Evolutionary conservation across 1,140 invertebrate species (phyloP), one percentile per base, ranked within the genome.

Genomic region (Ruditapes philippinarum): DNA sequence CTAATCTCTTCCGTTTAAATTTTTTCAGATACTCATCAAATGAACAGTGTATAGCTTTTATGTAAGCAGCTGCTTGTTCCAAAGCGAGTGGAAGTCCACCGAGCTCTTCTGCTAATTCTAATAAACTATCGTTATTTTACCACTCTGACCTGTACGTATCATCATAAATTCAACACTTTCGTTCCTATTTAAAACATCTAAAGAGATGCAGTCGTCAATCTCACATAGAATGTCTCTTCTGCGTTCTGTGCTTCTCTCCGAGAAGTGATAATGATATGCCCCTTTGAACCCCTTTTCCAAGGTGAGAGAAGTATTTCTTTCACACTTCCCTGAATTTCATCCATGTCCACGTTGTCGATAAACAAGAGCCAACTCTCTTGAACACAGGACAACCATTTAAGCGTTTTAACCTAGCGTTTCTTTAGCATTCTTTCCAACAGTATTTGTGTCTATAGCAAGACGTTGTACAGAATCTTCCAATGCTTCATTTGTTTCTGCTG

Each of bases 61-160:
- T 89, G 49, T 89, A 57, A 14, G 87, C 80, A 49, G 42, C 87
- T 17, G 88, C 88, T 89, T 89, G 88, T 51, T 89, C 88, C 36
- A 89, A 51, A 14, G 81, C 88, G 4, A 89, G 74, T 3, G 88
- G 88, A 14, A 89, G 62, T 38, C 88, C 88, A 12, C 73, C 88
- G 40, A 89, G 81, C 51, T 89, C 81, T n/a, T 33, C 33, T 36
- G 42, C 42, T 1, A 89, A 31, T 11, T 0, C 17, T 54, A 83
- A 62, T 22, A 76, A 19, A 3, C 14, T 65, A 22, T 49, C 22
- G 14, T 62, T 33, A 9, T 54, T 12, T 65, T 45, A 40, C 42
- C n/a, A 5, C 40, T 51, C 42, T 25, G 14, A 33, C 60, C 80
- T n/a, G 88, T 49, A 19, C 88, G 54, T 9, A 2, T 38, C 33